These are phyloP conservation scores for Huso huso DNA, from an alignment of 2,797 vertebrate genomes.

Conservation along the genomic window DNA sequence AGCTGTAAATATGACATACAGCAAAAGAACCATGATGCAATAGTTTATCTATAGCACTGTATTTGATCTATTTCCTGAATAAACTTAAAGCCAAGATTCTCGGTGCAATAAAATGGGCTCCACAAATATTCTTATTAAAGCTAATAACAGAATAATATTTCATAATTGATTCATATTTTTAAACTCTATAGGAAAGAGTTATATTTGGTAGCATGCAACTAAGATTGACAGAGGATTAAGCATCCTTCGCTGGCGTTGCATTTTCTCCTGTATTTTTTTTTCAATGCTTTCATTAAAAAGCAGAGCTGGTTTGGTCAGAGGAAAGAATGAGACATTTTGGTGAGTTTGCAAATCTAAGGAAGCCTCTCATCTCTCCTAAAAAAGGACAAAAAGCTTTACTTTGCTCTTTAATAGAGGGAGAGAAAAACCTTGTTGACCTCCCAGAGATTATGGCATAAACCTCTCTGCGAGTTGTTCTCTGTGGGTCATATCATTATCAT, in stretches of 20 bases:
- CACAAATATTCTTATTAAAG: too few species aligned
- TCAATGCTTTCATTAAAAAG: too few species aligned
- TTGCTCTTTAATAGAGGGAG: neutral
- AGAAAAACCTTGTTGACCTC: neutral
- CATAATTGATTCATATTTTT: too few species aligned
- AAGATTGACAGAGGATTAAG: neutral
- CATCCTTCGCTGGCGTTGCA: neutral
- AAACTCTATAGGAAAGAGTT: neutral
- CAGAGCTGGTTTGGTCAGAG: too few species aligned
- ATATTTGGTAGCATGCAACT: neutral
- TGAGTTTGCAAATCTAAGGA: neutral
- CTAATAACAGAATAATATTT: too few species aligned
- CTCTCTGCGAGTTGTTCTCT: neutral
- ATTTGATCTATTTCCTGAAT: too few species aligned
- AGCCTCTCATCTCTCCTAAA: neutral
- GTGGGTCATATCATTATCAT: constrained; percentile 5
- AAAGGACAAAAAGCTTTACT: neutral
- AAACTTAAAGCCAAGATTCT: too few species aligned
- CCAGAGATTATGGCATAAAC: neutral
- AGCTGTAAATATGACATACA: too few species aligned
- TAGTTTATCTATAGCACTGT: too few species aligned
- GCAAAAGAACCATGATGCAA: too few species aligned
- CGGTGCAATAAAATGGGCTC: too few species aligned
- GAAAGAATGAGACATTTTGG: neutral
- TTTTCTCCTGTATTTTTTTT: too few species aligned